A percentile compares a stretch with the other conserved stretches of the same genome.
Conservation (phyloP, 2,113 vertebrate genomes). For the Hydropotes inermis region DNA sequence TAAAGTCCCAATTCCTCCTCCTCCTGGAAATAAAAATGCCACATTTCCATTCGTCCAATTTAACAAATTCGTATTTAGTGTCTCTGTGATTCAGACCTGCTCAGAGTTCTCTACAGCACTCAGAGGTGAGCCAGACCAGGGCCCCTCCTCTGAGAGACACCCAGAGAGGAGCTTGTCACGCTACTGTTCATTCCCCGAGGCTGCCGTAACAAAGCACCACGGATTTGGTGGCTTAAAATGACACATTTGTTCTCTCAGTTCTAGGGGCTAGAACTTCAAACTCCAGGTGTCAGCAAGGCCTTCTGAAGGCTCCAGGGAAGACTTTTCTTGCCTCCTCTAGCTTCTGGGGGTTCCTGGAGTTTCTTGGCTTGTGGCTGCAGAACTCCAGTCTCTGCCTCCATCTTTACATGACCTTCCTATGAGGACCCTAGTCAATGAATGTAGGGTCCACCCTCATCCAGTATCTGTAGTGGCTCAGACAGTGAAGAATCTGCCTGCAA, state of each 20-base stretch:
- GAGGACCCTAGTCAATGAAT: background rate
- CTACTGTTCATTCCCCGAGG: background rate
- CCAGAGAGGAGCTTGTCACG: background rate
- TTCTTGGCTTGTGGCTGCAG: background rate
- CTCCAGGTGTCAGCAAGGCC: background rate
- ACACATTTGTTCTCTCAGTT: background rate
- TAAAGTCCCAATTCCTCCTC: background rate
- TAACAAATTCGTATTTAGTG: background rate
- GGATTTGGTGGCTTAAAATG: background rate
- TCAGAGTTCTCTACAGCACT: background rate
- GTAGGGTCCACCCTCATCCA: background rate
- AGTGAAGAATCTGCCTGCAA: background rate
- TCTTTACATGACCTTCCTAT: background rate
- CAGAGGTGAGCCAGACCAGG: background rate
- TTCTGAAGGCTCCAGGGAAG: background rate
- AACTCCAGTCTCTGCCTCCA: background rate
- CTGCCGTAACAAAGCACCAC: background rate
- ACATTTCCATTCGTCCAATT: background rate
- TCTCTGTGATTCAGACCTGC: background rate
- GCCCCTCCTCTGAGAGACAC: background rate
- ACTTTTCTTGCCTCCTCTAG: background rate
- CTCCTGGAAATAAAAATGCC: background rate
- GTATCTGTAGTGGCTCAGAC: background rate
- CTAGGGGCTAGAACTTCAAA: background rate
- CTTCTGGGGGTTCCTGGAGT: background rate